Conservation (phyloP, 2,113 vertebrate genomes). For the Corythornis cristatus region DNA sequence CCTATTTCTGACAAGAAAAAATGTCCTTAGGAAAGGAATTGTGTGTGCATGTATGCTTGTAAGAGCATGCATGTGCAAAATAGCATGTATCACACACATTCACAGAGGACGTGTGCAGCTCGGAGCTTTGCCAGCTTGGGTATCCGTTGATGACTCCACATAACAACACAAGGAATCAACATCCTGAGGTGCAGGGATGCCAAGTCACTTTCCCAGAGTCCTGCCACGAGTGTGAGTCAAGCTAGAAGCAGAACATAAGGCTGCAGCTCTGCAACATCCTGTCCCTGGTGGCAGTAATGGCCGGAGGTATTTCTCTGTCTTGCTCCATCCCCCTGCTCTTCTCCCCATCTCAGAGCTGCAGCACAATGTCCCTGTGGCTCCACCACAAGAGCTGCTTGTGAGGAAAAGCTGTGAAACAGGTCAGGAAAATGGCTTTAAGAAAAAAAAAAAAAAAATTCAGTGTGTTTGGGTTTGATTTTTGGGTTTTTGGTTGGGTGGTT, state of each 20-base stretch:
- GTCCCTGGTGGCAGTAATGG: not conserved
- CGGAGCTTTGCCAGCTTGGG: not conserved
- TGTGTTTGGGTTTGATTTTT: too few relatives aligned
- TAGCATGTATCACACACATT: too few relatives aligned
- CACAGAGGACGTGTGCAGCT: not conserved
- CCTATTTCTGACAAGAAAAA: constrained; percentile 52
- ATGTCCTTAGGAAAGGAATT: not conserved
- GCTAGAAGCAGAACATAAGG: not conserved
- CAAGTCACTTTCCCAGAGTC: constrained; percentile 16
- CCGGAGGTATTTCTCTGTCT: not conserved
- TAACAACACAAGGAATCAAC: fast-evolving
- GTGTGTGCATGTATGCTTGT: not conserved
- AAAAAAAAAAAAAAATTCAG: not conserved
- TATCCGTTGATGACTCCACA: not conserved
- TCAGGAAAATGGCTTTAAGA: not conserved
- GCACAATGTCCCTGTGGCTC: not conserved
- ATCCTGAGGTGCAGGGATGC: not conserved
- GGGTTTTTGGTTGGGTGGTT: not conserved
- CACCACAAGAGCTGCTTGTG: not conserved
- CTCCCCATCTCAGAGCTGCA: not conserved
- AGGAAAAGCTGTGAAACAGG: not conserved
- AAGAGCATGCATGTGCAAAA: not conserved
- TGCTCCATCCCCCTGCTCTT: not conserved
- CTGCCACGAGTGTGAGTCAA: not conserved
- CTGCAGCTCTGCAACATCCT: not conserved